Conservation (phyloP, 2,113 vertebrate species). For the Helogale parvula region DNA sequence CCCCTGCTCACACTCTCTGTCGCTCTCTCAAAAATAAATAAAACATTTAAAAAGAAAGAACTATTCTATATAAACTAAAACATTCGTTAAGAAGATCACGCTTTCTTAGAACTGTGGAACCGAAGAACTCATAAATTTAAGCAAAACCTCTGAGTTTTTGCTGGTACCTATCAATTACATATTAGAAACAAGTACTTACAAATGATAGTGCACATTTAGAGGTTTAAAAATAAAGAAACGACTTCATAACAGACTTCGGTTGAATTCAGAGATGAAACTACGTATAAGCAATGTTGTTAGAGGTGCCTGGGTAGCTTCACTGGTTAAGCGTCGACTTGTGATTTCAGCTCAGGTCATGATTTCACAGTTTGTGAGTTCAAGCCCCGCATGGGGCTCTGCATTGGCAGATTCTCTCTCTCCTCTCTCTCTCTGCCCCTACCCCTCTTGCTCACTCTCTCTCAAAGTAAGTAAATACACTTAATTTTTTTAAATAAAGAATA, state of each 20-base stretch:
- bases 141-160: neutral
- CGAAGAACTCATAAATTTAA: constrained; percentile 23
- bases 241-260: neutral
- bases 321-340: too few relatives aligned
- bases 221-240: neutral
- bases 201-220: neutral
- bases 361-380: too few relatives aligned
- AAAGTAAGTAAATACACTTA: too few relatives aligned
- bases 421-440: too few relatives aligned
- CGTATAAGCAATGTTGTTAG: neutral
- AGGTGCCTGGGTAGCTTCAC: too few relatives aligned
- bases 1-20: too few relatives aligned
- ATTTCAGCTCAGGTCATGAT: too few relatives aligned
- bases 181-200: neutral
- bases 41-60: neutral
- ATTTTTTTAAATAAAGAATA: neutral
- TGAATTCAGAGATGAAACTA: neutral
- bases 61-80: neutral
- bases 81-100: neutral
- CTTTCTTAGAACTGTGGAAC: neutral
- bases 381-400: too few relatives aligned
- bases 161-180: neutral
- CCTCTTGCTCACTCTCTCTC: too few relatives aligned
- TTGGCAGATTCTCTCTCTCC: too few relatives aligned
- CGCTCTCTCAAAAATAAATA: too few relatives aligned